phyloP scores from a whole-genome alignment of 2,113 vertebrate genomes.

The Syngnathus floridae region DNA sequence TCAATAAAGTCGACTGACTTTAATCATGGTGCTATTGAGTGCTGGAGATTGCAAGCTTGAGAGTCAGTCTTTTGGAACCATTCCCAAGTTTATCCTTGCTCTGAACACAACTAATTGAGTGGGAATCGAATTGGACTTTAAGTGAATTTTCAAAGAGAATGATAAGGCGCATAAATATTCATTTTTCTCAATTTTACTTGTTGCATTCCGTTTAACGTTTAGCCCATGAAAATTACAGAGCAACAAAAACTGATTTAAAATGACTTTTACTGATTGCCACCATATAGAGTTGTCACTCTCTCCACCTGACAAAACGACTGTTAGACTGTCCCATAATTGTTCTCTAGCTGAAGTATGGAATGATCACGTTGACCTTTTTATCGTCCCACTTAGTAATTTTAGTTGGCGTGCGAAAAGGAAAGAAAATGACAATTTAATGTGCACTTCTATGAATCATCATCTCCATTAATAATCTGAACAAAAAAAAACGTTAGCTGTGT shows the following conservation, averaged over 20 bases:
- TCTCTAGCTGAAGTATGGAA: constrained; percentile 52
- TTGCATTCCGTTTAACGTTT: background rate
- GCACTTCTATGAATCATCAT: constrained; percentile 47
- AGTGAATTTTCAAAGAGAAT: background rate
- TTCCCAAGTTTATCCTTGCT: constrained; percentile 37
- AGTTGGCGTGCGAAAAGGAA: constrained; percentile 39
- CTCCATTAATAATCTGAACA: constrained; percentile 59
- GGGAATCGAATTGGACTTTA: background rate
- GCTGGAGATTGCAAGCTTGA: constrained; percentile 55
- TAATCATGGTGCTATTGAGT: constrained; percentile 61
- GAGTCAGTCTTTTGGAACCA: constrained; percentile 59
- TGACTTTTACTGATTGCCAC: background rate
- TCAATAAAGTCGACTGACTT: constrained; percentile 63
- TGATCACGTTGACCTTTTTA: constrained; percentile 56
- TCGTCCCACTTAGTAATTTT: constrained; percentile 38
- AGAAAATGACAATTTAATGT: constrained; percentile 49
- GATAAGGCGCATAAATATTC: background rate
- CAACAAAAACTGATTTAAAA: background rate
- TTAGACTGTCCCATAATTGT: constrained; percentile 54
- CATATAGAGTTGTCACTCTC: constrained; percentile 20
- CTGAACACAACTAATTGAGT: constrained; percentile 15
- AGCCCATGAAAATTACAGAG: background rate
- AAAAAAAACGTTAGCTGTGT: constrained; percentile 59
- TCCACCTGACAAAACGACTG: constrained; percentile 11
- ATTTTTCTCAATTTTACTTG: constrained; percentile 16